Conservation (phyloP, 2,888 invertebrate species). For the Ramazzottius varieornatus region DNA sequence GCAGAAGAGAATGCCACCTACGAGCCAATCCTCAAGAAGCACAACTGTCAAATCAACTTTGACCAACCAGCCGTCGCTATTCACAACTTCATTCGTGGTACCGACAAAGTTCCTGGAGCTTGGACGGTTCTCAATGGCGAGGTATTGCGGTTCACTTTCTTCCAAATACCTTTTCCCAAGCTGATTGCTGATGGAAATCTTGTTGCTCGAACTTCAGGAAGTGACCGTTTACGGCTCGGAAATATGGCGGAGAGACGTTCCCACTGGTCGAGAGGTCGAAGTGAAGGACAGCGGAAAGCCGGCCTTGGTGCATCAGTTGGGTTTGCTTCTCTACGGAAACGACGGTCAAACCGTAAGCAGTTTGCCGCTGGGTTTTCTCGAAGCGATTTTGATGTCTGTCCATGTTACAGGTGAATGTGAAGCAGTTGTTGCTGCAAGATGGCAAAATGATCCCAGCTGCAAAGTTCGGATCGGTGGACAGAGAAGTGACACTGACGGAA, state of each 20-base stretch:
- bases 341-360: constrained; percentile 43
- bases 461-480: constrained; percentile 38
- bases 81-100: constrained; percentile 72
- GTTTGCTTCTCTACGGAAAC: constrained; percentile 49
- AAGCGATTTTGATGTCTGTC: neutral
- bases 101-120: constrained; percentile 83
- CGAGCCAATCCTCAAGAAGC: constrained; percentile 63
- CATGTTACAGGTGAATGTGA: constrained; percentile 38
- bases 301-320: constrained; percentile 45
- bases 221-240: constrained; percentile 53
- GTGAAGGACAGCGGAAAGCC: constrained; percentile 35
- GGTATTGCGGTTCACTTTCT: too few relatives aligned
- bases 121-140: constrained; percentile 36
- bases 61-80: constrained; percentile 35
- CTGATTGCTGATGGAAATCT: too few relatives aligned
- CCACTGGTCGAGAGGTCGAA: constrained; percentile 27
- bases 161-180: too few relatives aligned
- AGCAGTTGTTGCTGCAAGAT: constrained; percentile 40
- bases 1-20: constrained; percentile 66
- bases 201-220: too few relatives aligned
- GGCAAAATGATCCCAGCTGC: constrained; percentile 54
- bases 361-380: constrained; percentile 3
- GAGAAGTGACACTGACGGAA: constrained; percentile 36
- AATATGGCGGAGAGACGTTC: constrained; percentile 34
- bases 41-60: constrained; percentile 22